Base-by-base conservation (phyloP, 1,140 invertebrate genomes). In the Aphelenchoides besseyi region DNA sequence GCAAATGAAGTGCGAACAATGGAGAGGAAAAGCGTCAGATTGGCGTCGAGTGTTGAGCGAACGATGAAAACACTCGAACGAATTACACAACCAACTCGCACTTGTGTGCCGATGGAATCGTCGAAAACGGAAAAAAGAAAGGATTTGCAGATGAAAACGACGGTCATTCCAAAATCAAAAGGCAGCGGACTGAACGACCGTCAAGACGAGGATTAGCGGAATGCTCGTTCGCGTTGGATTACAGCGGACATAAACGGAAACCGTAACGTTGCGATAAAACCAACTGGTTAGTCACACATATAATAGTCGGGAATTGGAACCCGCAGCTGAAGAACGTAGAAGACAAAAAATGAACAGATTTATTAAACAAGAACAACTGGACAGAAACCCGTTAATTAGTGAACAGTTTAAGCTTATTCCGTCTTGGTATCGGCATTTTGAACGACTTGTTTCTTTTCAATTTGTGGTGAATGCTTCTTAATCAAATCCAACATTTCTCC, bases 401-500 rank as follows among this genome's bases (percentile, higher is more conserved):
- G 12, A 23, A n/a, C n/a, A n/a, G n/a, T n/a, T n/a, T n/a, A n/a
- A n/a, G n/a, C n/a, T n/a, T n/a, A n/a, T n/a, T n/a, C n/a, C n/a
- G n/a, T n/a, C n/a, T n/a, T n/a, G n/a, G n/a, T n/a, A n/a, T 12
- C 41, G 41, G 41, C 41, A 23, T 48, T 23, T 48, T 23, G 41
- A n/a, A 48, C 41, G 41, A 48, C 41, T 23, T 48, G 12, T 23
- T 12, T 48, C 41, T 48, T 48, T 12, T 16, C 41, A 23, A 23
- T 23, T 48, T 48, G 12, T 12, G 41, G 41, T 23, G 23, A 33
- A 5, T 32, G 5, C 5, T 8, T 5, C 5, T 54, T 52, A 29
- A 64, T 64, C 5, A 64, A 29, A 8, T 54, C 35, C 3, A 64
- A 12, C 26, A 64, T 33, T 18, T 64, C 62, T n/a, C n/a, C 62